phyloP scores from a whole-genome alignment of 2,113 vertebrate species.

The Xenopus borealis region DNA sequence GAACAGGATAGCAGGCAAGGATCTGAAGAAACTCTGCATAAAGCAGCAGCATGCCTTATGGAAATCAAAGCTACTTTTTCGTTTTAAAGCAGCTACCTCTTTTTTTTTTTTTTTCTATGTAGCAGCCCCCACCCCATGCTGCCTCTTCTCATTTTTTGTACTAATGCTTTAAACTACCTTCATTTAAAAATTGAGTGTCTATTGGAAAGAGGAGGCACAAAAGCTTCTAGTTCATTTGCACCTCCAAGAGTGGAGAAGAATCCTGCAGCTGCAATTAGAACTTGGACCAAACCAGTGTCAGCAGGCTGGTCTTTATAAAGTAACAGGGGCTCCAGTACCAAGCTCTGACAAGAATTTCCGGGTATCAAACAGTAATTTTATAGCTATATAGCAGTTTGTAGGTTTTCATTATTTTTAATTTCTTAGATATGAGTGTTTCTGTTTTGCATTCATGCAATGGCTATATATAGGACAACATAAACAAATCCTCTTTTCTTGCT shows the following conservation, averaged over 20 bases:
- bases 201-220: conserved; percentile 33
- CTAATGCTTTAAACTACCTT: conserved; percentile 41
- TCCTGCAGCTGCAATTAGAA: conserved; percentile 41
- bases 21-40: conserved; percentile 31
- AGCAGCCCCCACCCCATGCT: not conserved
- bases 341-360: too few species aligned
- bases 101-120: conserved; percentile 18
- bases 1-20: conserved; percentile 33
- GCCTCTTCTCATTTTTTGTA: conserved; percentile 7
- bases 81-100: conserved; percentile 2
- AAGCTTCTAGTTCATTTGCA: conserved; percentile 36
- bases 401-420: too few species aligned
- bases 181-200: conserved; percentile 34
- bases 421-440: too few species aligned
- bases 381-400: too few species aligned
- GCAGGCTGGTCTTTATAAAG: conserved; percentile 3
- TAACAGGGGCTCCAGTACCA: too few species aligned
- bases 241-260: conserved; percentile 18
- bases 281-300: conserved; percentile 23
- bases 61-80: conserved; percentile 33
- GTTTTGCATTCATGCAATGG: too few species aligned
- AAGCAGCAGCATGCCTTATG: conserved; percentile 13
- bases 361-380: too few species aligned
- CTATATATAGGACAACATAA: too few species aligned
- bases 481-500: too few species aligned